A percentile compares a stretch with the other conserved stretches of the same genome.
These are phyloP conservation scores for Junonia oenone DNA, from an alignment of 2,888 invertebrate species.

Conservation along the genomic window DNA sequence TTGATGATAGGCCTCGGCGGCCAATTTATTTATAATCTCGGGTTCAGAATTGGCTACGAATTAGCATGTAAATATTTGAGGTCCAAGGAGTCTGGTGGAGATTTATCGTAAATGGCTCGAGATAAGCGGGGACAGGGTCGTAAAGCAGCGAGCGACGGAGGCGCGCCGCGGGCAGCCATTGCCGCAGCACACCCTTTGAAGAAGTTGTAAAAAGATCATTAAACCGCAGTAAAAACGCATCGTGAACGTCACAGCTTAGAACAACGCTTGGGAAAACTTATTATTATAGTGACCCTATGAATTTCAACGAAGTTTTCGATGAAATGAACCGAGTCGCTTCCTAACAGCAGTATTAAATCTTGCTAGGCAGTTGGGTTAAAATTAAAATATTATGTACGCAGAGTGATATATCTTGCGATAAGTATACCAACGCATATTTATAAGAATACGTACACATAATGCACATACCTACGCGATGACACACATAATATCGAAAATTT, in stretches of 20 bases:
- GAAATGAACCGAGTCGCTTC: conserved; percentile 48
- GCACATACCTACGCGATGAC: no score
- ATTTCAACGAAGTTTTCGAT: conserved; percentile 71
- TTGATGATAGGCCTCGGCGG: conserved; percentile 59
- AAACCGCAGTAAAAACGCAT: conserved; percentile 79
- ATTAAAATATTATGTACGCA: not conserved
- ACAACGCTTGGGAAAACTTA: conserved; percentile 45
- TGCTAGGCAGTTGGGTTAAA: conserved; percentile 20
- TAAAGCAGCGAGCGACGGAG: conserved; percentile 58
- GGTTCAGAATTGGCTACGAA: conserved; percentile 74
- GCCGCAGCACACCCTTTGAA: conserved; percentile 68
- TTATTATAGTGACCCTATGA: conserved; percentile 74
- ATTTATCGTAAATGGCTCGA: conserved; percentile 70
- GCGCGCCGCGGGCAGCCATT: conserved; percentile 37
- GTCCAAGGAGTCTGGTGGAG: conserved; percentile 71
- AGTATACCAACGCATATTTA: no score
- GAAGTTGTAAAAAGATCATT: conserved; percentile 78
- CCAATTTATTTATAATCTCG: conserved; percentile 77
- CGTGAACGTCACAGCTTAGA: conserved; percentile 44
- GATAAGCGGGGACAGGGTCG: conserved; percentile 73
- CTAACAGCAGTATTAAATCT: conserved; percentile 44
- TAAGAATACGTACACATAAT: no score
- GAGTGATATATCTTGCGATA: not conserved
- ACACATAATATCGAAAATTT: no score
- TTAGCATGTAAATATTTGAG: conserved; percentile 79